Evolutionary conservation across 2,113 vertebrate genomes (phyloP), one percentile per base, ranked within the genome.

Genomic region (Rhinogobius similis): DNA sequence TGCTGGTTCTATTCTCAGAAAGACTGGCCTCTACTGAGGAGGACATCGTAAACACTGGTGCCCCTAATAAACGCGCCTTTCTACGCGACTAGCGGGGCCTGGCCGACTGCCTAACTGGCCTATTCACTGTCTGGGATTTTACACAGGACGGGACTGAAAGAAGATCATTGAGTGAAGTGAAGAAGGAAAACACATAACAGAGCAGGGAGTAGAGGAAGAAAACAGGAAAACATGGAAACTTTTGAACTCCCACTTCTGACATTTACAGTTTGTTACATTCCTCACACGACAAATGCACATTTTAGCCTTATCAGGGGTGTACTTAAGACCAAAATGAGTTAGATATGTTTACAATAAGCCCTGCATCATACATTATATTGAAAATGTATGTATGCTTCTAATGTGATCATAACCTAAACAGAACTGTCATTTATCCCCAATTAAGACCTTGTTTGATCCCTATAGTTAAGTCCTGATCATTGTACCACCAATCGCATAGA

Each of bases 221-320:
- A 52, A 70, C 69, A 67, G 11, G 39, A 21, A 39, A 48, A 52
- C 23, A 41, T 24, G 44, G 44, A 52, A 67, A 59, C 1, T 7
- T 16, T 38, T 43, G 32, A 36, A 67, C 69, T 82, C 65, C 66
- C 23, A 50, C 61, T 52, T 63, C 69, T 78, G 52, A 79, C 68
- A 71, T 82, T 80, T 72, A 65, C 70, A 79, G 68, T 70, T n/a
- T 56, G 36, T 71, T 65, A 68, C 87, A 87, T 87, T 88, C 86
- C 75, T 84, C 1, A 18, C 59, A 10, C 48, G 27, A 71, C 68
- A 21, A 24, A 75, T 70, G 72, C 83, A 83, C 78, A 83, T 89
- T 86, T 24, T 24, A 83, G 83, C 84, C 84, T 72, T 70, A 85
- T 72, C 64, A 29, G 69, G 62, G 50, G 24, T 18, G 55, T 16